Percentiles rank a stretch among this genome's conserved stretches.
Conservation (phyloP, 2,797 vertebrate species). For the Momotus momota region DNA sequence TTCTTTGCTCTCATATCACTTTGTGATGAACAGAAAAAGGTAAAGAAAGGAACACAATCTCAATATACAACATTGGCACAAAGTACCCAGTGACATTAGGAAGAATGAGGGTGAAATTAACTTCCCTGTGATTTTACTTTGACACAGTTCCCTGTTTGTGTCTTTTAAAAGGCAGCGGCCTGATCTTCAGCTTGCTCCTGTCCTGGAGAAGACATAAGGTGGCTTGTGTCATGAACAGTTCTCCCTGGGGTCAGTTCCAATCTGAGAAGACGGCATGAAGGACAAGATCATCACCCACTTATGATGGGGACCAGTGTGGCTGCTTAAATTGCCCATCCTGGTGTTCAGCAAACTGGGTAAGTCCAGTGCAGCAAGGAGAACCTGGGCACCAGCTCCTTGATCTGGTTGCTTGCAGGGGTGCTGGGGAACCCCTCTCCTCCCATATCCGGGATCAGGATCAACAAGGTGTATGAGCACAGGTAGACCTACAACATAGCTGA, state of each 20-base stretch:
- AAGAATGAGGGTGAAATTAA: background rate
- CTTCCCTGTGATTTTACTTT: background rate
- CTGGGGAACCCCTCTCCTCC: background rate
- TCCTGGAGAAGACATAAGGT: background rate
- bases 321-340: background rate
- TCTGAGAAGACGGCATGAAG: background rate
- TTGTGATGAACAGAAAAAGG: background rate
- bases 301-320: background rate
- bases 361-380: background rate
- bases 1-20: background rate
- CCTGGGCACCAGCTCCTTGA: background rate
- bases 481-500: background rate
- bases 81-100: background rate
- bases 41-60: background rate
- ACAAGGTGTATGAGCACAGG: background rate
- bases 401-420: background rate
- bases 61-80: background rate
- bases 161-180: background rate
- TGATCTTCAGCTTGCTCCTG: background rate
- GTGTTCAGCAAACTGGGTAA: background rate
- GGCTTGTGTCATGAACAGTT: background rate
- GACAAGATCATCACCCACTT: background rate
- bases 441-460: background rate
- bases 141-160: background rate
- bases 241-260: background rate